Evolutionary conservation across 2,113 vertebrate species (phyloP).

Genomic region (Grantiella picta): DNA sequence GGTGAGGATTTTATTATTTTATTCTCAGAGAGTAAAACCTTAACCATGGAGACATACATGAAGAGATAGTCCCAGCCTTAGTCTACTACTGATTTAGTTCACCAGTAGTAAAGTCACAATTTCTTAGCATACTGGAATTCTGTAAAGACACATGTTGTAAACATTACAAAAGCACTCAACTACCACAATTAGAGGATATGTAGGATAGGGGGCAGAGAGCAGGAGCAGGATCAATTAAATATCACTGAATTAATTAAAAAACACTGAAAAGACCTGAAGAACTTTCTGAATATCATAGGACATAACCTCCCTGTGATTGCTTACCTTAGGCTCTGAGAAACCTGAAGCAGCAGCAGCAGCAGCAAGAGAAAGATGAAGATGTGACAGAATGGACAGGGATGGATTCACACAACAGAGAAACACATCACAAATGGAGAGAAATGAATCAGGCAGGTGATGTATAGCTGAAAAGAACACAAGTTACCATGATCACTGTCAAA

Average conservation of each 20-base stretch:
- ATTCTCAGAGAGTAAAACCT: neutral
- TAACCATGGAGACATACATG: neutral
- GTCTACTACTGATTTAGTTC: neutral
- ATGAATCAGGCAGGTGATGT: constrained; percentile 69
- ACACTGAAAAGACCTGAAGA: neutral
- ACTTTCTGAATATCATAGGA: neutral
- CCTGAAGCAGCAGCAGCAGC: constrained; percentile 60
- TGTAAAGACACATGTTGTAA: neutral
- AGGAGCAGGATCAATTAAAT: neutral
- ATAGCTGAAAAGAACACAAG: constrained; percentile 75
- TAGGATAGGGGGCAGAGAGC: neutral
- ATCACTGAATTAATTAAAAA: neutral
- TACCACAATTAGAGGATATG: neutral
- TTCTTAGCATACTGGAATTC: neutral
- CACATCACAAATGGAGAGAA: constrained; percentile 76
- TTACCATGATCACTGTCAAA: constrained; percentile 51
- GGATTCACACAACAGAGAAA: constrained; percentile 75
- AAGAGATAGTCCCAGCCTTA: neutral
- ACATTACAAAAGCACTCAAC: neutral
- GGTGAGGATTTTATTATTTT: neutral
- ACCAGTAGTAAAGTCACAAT: neutral
- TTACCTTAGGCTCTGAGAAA: constrained; percentile 69
- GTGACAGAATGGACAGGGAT: constrained; percentile 73
- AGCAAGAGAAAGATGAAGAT: constrained; percentile 72
- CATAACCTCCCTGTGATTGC: neutral